Base-by-base conservation (phyloP, 2,113 vertebrate species). In the Lagopus leucura region DNA sequence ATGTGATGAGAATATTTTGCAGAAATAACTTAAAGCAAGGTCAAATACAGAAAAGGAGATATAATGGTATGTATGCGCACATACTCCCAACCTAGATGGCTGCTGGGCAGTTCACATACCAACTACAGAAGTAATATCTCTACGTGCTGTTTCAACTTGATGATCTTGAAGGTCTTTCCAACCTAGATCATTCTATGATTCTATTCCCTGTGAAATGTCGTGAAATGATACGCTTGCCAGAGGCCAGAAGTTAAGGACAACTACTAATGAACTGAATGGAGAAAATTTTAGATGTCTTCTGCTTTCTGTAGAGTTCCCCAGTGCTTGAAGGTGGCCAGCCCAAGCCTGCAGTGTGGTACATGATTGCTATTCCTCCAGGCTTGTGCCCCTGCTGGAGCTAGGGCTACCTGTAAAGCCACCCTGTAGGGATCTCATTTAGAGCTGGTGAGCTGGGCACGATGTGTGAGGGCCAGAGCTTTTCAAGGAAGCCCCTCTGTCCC, bases 351-450 rank as follows among this genome's bases (percentile, higher is more conserved):
- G 55, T 5, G 17, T 52, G 18, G 48, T 20, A 32, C 1, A 0
- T 2, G 7, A 34, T 4, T 80, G 19, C 8, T 47, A 15, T 25
- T 60, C n/a, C 71, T 76, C 30, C 0, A 0, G 45, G 36, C 45
- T 70, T 79, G 24, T 40, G 22, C 38, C 25, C 14, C 11, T 85
- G 28, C 34, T 85, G 54, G 17, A 0, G 0, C 6, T 79, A 85
- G 92, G 45, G 45, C 16, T 19, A 36, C 24, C 21, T 57, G 10
- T 50, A 54, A 86, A 91, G 48, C 45, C 66, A 43, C 24, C 22
- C n/a, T n/a, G 3, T 20, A 73, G 19, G 79, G 77, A 28, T 55
- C 36, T 92, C 28, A 2, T 69, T 61, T 74, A 54, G 63, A 84
- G 12, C 17, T 32, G 43, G 19, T 11, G 50, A 72, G 27, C 24